phyloP scores from a whole-genome alignment of 2,797 vertebrate species.

The Poecilia picta region DNA sequence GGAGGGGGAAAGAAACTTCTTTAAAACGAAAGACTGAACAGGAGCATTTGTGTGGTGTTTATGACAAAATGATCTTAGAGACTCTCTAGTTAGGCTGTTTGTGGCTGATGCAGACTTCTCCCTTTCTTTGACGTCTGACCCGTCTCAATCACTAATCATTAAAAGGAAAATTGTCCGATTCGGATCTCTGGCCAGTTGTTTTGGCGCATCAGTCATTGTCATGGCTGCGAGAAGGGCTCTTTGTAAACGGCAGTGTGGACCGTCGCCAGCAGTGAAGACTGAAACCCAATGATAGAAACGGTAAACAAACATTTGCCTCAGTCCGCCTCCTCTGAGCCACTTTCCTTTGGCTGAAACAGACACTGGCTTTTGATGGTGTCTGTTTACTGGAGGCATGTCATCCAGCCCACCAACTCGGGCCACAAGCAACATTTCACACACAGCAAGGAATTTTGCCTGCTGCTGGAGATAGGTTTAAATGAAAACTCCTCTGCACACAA shows the following conservation, averaged over 20 bases:
- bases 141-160: not conserved
- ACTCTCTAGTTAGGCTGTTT: not conserved
- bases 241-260: constrained; percentile 50
- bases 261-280: constrained; percentile 53
- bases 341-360: constrained; percentile 56
- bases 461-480: constrained; percentile 30
- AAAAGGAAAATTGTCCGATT: not conserved
- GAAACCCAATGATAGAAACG: constrained; percentile 50
- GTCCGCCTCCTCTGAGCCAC: constrained; percentile 28
- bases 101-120: not conserved
- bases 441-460: constrained; percentile 10
- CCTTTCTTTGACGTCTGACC: not conserved
- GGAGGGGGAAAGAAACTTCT: not conserved
- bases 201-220: not conserved
- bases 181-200: not conserved
- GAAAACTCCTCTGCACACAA: constrained; percentile 39
- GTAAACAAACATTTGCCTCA: constrained; percentile 55
- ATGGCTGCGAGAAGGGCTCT: constrained; percentile 53
- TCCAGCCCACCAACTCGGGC: constrained; percentile 33
- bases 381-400: constrained; percentile 55
- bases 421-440: constrained; percentile 47
- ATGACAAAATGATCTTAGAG: constrained; percentile 19
- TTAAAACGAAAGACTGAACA: not conserved
- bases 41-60: constrained; percentile 14
- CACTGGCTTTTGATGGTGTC: constrained; percentile 52